These are phyloP conservation scores for Lapara coniferarum DNA, from an alignment of 2,888 invertebrate genomes.

Conservation along the genomic window DNA sequence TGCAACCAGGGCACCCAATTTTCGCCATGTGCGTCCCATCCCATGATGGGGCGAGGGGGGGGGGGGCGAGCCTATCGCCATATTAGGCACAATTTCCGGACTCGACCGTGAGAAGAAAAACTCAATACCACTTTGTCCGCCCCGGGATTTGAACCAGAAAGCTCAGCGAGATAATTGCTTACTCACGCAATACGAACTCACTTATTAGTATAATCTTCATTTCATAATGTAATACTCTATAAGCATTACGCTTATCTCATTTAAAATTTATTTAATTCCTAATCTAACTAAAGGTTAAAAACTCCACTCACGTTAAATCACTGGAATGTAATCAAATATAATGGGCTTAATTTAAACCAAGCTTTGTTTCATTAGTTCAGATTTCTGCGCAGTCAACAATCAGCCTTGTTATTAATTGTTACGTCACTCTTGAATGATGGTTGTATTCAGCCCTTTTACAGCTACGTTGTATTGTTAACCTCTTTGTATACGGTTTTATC, in stretches of 20 bases:
- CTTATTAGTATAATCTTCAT: too few relatives aligned
- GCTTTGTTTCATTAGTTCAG: conserved; percentile 27
- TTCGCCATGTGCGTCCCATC: too few relatives aligned
- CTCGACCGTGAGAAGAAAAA: too few relatives aligned
- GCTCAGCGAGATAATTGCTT: too few relatives aligned
- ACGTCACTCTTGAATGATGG: neutral
- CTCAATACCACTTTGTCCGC: too few relatives aligned
- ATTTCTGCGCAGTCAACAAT: conserved; percentile 6
- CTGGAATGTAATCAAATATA: conserved; percentile 9
- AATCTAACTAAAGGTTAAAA: neutral
- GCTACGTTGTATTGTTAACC: neutral
- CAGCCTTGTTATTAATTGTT: conserved; percentile 15
- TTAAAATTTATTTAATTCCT: neutral
- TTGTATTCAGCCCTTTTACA: neutral
- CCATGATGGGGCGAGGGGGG: too few relatives aligned
- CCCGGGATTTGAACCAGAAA: too few relatives aligned
- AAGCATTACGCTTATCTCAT: neutral
- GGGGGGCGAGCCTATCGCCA: too few relatives aligned
- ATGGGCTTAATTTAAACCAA: conserved; percentile 8
- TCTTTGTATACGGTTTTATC: neutral
- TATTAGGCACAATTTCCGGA: too few relatives aligned
- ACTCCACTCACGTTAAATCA: neutral
- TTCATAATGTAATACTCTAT: neutral
- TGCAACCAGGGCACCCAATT: too few relatives aligned
- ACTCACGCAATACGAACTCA: too few relatives aligned